A percentile compares a stretch with the other conserved stretches of the same genome.
Evolutionary conservation across 1,140 invertebrate species (phyloP).

Genomic region (Ectropis grisescens): DNA sequence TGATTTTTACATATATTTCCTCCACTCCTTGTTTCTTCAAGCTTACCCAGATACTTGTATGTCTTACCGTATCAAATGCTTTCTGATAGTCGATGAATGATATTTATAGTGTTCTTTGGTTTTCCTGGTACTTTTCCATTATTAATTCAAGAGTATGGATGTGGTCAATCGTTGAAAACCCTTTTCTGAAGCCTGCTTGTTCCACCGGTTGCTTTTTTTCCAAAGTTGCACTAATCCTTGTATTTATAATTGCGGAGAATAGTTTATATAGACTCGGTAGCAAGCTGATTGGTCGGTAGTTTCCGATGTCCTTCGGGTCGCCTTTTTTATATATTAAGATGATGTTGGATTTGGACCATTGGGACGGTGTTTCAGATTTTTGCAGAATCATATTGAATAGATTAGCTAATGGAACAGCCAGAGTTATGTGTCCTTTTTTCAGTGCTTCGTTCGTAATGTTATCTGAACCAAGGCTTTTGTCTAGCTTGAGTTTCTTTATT

Average conservation of each 20-base stretch:
- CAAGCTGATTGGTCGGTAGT: background rate
- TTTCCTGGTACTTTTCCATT: constrained; percentile 1
- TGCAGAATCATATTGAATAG: background rate
- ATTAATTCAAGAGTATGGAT: background rate
- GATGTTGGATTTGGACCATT: background rate
- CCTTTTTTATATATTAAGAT: background rate
- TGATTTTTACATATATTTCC: background rate
- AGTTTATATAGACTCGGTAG: background rate
- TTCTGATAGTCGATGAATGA: background rate
- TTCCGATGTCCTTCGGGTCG: background rate
- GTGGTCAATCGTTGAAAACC: background rate
- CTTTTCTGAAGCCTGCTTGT: constrained; percentile 1
- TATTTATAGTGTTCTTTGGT: background rate
- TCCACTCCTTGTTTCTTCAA: background rate
- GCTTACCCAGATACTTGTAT: background rate
- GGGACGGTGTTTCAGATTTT: background rate
- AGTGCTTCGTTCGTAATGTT: background rate
- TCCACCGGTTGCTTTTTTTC: background rate
- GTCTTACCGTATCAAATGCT: background rate
- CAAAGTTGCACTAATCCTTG: background rate
- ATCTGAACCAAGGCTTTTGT: background rate
- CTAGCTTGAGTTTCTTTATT: background rate
- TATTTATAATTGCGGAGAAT: background rate
- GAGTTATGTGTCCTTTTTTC: background rate
- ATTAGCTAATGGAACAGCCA: background rate